Conservation (phyloP, 2,797 vertebrate species). For the Philypnodon macrostomus region DNA sequence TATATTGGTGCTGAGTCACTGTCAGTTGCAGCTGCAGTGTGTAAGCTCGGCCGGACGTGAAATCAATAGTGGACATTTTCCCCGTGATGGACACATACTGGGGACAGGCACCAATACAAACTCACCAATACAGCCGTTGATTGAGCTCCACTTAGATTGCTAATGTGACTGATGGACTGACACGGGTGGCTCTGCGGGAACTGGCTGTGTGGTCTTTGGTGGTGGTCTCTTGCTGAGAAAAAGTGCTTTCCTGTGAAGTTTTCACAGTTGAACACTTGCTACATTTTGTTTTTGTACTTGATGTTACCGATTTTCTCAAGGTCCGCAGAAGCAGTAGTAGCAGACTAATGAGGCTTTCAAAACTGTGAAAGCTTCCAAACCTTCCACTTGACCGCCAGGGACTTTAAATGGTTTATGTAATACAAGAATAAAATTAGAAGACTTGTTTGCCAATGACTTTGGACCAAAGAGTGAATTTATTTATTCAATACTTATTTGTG, state of each 20-base stretch:
- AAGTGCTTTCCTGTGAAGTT: conserved; percentile 15
- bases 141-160: conserved; percentile 69
- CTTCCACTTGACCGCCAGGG: neutral
- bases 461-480: no score
- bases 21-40: conserved; percentile 70
- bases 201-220: conserved; percentile 43
- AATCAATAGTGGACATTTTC: conserved; percentile 78
- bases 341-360: conserved; percentile 7
- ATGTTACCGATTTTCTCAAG: no score
- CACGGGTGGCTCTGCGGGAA: conserved; percentile 51
- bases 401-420: neutral
- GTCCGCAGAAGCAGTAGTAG: conserved; percentile 2
- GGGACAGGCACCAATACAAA: conserved; percentile 57
- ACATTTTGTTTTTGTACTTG: conserved; percentile 23
- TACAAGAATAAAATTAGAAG: conserved; percentile 6
- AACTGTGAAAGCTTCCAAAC: neutral
- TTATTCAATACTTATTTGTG: no score
- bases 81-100: conserved; percentile 72
- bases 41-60: conserved; percentile 63
- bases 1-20: conserved; percentile 61
- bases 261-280: conserved; percentile 34
- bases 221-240: conserved; percentile 39
- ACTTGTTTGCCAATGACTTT: no score
- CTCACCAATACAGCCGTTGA: conserved; percentile 64
- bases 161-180: conserved; percentile 71